Base-by-base conservation (phyloP, 2,888 invertebrate species). In the Ophion ventricosus region DNA sequence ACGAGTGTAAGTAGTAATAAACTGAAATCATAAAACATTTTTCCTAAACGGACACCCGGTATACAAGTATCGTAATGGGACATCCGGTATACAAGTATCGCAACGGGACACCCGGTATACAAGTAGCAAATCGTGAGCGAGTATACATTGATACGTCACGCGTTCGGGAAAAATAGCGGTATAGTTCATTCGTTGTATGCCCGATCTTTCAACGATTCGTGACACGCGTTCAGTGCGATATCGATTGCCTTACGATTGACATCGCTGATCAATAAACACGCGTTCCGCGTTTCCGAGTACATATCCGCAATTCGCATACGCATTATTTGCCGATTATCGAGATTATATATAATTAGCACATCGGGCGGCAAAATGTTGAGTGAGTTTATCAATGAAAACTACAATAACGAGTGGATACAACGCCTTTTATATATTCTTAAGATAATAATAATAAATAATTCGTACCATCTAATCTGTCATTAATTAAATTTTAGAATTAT, bases 201-300 rank as follows among this genome's bases (percentile, higher is more conserved):
- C 26, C 67, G 54, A 67, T 67, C 66, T 23, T 57, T 43, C 64
- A 59, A 43, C 66, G 64, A 43, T 73, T 73, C 66, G 17, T 25
- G 56, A 35, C 29, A 54, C 66, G 14, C 66, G 17, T 40, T 61
- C 82, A 81, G 74, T 81, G n/a, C 69, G 69, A 26, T 70, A 75
- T 70, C 63, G 69, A 75, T 81, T 72, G 43, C 40, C 76, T 54
- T 63, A 40, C 57, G 63, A 77, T 64, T 35, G 64, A 72, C 76
- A 59, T 77, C 82, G 72, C 70, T 74, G 17, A 40, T 25, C 56
- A 69, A 25, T 23, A 11, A 40, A 54, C 14, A 49, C 49, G 43
- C 72, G 57, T 26, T 14, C 20, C 20, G 25, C 49, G 49, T 40
- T 43, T 63, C 17, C 20, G 35, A 29, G 35, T 20, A 63, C 23